Evolutionary conservation across 2,113 vertebrate species (phyloP).

Genomic region (Salvelinus sp.): DNA sequence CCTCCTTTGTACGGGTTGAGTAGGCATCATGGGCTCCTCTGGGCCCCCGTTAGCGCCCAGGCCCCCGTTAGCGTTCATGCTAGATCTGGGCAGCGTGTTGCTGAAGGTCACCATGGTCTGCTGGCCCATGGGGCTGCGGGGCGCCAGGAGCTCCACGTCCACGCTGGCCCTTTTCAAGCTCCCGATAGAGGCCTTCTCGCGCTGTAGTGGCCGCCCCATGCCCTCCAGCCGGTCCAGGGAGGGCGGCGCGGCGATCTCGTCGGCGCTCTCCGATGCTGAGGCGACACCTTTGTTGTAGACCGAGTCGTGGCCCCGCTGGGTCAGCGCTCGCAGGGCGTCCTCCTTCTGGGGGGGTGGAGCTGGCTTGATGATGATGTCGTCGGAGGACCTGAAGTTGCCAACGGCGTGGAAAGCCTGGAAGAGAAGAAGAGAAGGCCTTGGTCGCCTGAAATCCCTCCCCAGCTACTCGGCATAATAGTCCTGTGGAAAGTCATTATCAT

Average conservation of each 20-base stretch:
- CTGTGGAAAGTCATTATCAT: neutral
- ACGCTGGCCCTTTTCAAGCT: conserved; percentile 92
- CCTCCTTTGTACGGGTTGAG: conserved; percentile 58
- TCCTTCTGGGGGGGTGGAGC: conserved; percentile 53
- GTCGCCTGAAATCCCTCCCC: neutral
- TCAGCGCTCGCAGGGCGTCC: conserved; percentile 84
- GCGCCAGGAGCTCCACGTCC: conserved; percentile 89
- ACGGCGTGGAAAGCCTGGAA: conserved; percentile 89
- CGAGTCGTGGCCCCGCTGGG: conserved; percentile 88
- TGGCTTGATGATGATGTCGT: conserved; percentile 50
- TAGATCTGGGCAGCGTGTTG: conserved; percentile 88
- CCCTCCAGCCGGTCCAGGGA: conserved; percentile 74
- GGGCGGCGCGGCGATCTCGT: conserved; percentile 81
- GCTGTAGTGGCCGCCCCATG: conserved; percentile 70
- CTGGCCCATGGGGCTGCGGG: conserved; percentile 93
- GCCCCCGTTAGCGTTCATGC: conserved; percentile 51
- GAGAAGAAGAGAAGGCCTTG: neutral
- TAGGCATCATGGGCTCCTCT: conserved; percentile 77
- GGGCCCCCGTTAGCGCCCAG: conserved; percentile 54
- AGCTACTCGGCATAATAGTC: neutral
- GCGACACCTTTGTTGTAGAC: conserved; percentile 93
- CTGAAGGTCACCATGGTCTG: conserved; percentile 98
- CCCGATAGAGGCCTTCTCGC: conserved; percentile 84
- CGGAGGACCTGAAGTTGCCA: conserved; percentile 84
- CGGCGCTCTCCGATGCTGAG: conserved; percentile 86